phyloP scores from a whole-genome alignment of 2,888 invertebrate species.

The Kuschelorhynchus macadamiae region DNA sequence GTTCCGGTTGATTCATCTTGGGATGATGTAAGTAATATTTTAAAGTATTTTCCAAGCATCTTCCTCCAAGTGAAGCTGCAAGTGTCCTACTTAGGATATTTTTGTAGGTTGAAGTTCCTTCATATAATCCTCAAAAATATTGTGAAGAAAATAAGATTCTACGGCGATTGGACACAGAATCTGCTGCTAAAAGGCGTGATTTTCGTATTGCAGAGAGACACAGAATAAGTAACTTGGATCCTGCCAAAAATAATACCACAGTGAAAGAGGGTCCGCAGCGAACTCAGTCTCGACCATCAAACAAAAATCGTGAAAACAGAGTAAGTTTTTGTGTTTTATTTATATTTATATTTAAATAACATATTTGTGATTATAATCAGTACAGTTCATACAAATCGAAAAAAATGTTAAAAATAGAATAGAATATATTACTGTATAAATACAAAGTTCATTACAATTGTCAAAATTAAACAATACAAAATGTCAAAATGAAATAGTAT shows the following conservation, averaged over 20 bases:
- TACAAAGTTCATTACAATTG: too few relatives aligned
- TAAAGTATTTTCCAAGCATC: background rate
- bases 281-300: background rate
- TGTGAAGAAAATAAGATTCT: slow-evolving; percentile 51
- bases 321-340: too few relatives aligned
- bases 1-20: slow-evolving; percentile 57
- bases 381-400: background rate
- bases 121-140: slow-evolving; percentile 55
- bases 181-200: slow-evolving; percentile 52
- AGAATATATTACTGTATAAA: too few relatives aligned
- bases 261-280: background rate
- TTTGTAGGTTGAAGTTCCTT: slow-evolving; percentile 46
- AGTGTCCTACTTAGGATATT: slow-evolving; percentile 1
- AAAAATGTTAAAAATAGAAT: background rate
- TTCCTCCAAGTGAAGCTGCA: background rate
- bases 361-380: too few relatives aligned
- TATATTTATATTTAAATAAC: too few relatives aligned
- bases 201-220: slow-evolving; percentile 55
- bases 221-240: slow-evolving; percentile 32
- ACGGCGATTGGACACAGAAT: slow-evolving; percentile 52
- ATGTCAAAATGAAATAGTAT: too few relatives aligned
- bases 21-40: slow-evolving; percentile 58
- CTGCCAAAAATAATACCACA: background rate
- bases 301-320: background rate
- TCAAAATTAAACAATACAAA: too few relatives aligned